Base-by-base conservation (phyloP, 2,888 invertebrate genomes). In the Polylopha cassiicola region DNA sequence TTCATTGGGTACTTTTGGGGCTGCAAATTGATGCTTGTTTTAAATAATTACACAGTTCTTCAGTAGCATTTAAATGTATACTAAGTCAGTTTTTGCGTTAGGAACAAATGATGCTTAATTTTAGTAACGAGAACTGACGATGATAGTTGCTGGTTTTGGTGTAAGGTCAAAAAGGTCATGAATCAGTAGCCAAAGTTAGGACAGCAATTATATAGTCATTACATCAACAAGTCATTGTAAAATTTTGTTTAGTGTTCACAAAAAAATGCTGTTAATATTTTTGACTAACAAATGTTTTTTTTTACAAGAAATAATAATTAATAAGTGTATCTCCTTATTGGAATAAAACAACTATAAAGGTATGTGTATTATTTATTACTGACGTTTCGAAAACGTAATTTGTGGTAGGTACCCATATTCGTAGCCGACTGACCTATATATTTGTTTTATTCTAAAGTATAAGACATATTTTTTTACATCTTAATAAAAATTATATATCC, bases 61-160 rank as follows among this genome's bases (percentile, higher is more conserved):
- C 39, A 32, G 39, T 39, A 39, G 39, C 39, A 32, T 13, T 33
- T 28, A 10, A 13, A 39, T 33, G 22, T 32, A 16, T 39, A 32
- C 32, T 39, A 39, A 32, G 27, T 27, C 39, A 39, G 39, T 39
- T 39, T 39, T 39, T 39, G 39, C 18, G 26, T 13, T 32, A 30
- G 6, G 24, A 33, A 22, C 14, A 33, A 24, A 22, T 17, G 18
- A 20, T 21, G 11, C 32, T 26, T 39, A 39, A 32, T 39, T 37
- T 29, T 22, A 13, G 16, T 18, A 37, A 16, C 39, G 39, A 39
- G 39, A n/a, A n/a, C n/a, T n/a, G 39, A 27, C 39, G 21, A 9
- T 16, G 32, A 27, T 17, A 9, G 39, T 27, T 27, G 22, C 20
- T 11, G 17, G 17, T 9, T 2, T 16, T 14, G 23, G 15, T 7